Conservation (phyloP, 2,113 vertebrate species). For the Jaculus jaculus region DNA sequence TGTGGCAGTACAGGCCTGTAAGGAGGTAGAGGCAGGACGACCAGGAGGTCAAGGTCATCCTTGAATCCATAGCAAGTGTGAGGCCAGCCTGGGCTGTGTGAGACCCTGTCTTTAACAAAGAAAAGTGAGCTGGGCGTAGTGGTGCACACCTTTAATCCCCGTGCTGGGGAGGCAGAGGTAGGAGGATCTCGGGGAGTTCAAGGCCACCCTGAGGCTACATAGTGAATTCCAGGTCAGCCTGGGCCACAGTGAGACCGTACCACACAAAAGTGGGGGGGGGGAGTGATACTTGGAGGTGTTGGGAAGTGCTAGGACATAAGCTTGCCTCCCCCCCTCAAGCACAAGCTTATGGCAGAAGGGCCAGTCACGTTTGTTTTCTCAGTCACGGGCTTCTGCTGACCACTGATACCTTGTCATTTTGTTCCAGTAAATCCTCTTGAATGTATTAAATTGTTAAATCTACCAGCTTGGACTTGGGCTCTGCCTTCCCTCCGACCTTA, state of each 20-base stretch:
- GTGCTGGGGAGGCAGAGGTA: too few relatives aligned
- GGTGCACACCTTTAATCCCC: too few relatives aligned
- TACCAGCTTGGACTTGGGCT: neutral
- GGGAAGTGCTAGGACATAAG: neutral
- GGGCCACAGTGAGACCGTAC: too few relatives aligned
- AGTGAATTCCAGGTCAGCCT: too few relatives aligned
- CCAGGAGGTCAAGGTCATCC: neutral
- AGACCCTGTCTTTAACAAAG: neutral
- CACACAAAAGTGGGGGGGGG: too few relatives aligned
- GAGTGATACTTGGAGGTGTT: neutral
- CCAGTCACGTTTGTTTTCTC: conserved; percentile 13
- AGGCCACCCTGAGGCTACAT: too few relatives aligned
- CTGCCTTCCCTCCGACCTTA: neutral
- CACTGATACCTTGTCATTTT: conserved; percentile 29
- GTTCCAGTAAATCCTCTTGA: conserved; percentile 76
- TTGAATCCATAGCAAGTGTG: neutral
- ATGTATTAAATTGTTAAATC: conserved; percentile 76
- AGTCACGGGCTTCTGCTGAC: conserved; percentile 62
- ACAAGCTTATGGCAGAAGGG: conserved; percentile 55
- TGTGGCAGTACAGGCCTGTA: neutral
- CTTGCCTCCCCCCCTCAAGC: conserved; percentile 44
- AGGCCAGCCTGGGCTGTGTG: neutral
- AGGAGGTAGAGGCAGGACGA: neutral
- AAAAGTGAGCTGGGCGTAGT: too few relatives aligned
- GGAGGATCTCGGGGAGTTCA: too few relatives aligned